Base-by-base conservation (phyloP, 2,797 vertebrate genomes). In the Centropyge bicolor region DNA sequence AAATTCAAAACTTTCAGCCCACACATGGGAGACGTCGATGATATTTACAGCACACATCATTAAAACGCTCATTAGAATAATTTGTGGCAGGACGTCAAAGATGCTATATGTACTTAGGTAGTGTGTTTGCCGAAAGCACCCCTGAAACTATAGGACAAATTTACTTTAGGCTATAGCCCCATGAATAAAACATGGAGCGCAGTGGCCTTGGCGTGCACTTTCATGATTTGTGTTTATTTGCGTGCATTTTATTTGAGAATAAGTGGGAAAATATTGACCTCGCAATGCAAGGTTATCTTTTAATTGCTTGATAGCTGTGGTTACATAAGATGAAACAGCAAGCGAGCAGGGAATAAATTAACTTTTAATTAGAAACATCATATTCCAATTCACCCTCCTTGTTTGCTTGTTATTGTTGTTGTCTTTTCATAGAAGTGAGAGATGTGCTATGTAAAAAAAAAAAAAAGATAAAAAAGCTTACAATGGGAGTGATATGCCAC, bases 291-390 rank as follows among this genome's bases (percentile, higher is more conserved):
- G 80, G 88, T 89, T 86, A 89, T 89, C 84, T 86, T 92, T 90
- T 92, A 92, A 91, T 91, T 92, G 82, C 87, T 83, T 31, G 78
- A 91, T 86, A 77, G 83, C 52, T 0, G 70, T 49, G 16, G 74
- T 89, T 87, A 84, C 77, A 86, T 85, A 76, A 91, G 78, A 90
- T 71, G 81, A 84, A 80, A 81, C 76, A 57, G 74, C 31, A n/a
- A 9, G 52, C 59, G 22, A 72, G 78, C 71, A 16, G 70, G 61
- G 83, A 90, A 88, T 91, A 86, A 86, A 92, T 92, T 85, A 64
- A 51, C 70, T 85, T 92, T 90, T 91, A 91, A 94, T 94, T 89
- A 85, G 78, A 80, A 84, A 86, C 90, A 92, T 90, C 75, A 79
- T 88, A 82, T 90, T 92, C 73, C 45, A 78, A 88, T 89, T 90